Conservation (phyloP, 30 jellyfish, hydroid and myxozoan species). For the Turritopsis dohrnii region DNA sequence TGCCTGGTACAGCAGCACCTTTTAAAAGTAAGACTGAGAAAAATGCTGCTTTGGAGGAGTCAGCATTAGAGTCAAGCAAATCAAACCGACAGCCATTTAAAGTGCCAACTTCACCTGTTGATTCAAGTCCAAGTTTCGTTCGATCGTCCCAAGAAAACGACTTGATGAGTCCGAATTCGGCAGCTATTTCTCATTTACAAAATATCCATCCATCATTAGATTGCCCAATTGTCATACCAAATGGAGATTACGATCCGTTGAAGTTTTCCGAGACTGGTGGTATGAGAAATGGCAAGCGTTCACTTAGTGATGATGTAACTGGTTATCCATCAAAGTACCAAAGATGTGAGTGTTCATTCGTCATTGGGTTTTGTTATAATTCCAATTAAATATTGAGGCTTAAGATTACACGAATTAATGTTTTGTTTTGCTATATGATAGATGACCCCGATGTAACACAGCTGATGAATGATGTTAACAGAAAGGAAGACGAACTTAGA, state of each 20-base stretch:
- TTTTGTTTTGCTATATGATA: conserved; percentile 25
- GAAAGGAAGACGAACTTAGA: conserved; percentile 86
- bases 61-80: neutral
- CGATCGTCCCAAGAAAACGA: neutral
- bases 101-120: conserved; percentile 17
- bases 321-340: neutral
- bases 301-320: conserved; percentile 5
- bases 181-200: conserved; percentile 70
- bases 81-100: neutral
- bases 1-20: conserved; percentile 51
- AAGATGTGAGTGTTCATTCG: conserved; percentile 12
- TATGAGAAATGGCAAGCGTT: conserved; percentile 11
- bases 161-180: conserved; percentile 47
- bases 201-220: conserved; percentile 86
- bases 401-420: neutral
- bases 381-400: too few species aligned
- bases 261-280: conserved; percentile 44
- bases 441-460: conserved; percentile 43
- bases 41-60: neutral
- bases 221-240: conserved; percentile 97
- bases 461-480: conserved; percentile 64
- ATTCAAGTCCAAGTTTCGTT: conserved; percentile 20
- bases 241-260: conserved; percentile 88
- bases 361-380: neutral
- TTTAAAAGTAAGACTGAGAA: neutral